phyloP scores from a whole-genome alignment of 2,797 vertebrate species.

The Synanceia verrucosa region DNA sequence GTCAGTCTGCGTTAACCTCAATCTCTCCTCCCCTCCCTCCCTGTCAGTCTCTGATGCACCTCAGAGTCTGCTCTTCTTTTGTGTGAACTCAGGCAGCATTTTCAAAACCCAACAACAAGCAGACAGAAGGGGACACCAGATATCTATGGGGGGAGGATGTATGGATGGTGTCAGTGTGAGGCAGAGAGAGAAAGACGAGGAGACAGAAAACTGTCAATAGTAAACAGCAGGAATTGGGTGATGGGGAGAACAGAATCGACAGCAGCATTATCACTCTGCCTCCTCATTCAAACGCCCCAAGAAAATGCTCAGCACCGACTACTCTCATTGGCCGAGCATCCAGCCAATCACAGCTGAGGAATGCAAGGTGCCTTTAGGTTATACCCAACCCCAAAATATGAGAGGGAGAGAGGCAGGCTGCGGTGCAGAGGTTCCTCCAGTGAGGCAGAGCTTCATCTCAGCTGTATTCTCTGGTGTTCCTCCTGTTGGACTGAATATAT shows the following conservation, averaged over 20 bases:
- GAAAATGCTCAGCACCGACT: slow-evolving; percentile 60
- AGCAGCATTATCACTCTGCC: slow-evolving; percentile 73
- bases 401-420: slow-evolving; percentile 51
- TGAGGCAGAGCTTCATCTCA: slow-evolving; percentile 64
- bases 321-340: slow-evolving; percentile 66
- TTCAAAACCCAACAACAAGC: slow-evolving; percentile 12
- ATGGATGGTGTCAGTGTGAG: slow-evolving; percentile 17
- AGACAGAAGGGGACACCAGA: slow-evolving; percentile 5
- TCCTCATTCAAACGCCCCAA: slow-evolving; percentile 70
- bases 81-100: slow-evolving; percentile 36
- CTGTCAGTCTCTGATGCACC: slow-evolving; percentile 55
- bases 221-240: slow-evolving; percentile 47
- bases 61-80: slow-evolving; percentile 28
- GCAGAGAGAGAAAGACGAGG: slow-evolving; percentile 3
- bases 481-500: slow-evolving; percentile 62
- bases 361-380: slow-evolving; percentile 84
- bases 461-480: slow-evolving; percentile 53
- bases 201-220: slow-evolving; percentile 17
- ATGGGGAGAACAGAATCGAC: slow-evolving; percentile 59
- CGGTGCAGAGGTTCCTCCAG: slow-evolving; percentile 75
- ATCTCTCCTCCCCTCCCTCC: slow-evolving; percentile 36
- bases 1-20: slow-evolving; percentile 64
- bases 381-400: slow-evolving; percentile 80
- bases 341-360: slow-evolving; percentile 67
- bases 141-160: background rate